Conservation (phyloP, 2,113 vertebrate genomes). For the Macrotus californicus region DNA sequence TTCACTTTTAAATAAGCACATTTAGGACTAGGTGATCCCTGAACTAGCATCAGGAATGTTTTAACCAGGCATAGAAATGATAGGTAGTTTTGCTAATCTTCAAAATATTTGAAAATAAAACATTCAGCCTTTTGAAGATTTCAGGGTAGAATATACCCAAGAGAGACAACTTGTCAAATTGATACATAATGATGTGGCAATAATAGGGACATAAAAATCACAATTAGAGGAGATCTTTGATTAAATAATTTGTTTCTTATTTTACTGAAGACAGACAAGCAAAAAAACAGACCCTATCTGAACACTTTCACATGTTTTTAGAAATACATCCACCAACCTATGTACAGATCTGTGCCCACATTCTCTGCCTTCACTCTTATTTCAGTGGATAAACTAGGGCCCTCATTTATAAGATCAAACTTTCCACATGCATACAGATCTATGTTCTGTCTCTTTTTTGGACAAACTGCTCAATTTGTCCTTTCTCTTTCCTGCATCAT, state of each 20-base stretch:
- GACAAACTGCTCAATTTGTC: background rate
- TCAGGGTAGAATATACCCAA: constrained; percentile 55
- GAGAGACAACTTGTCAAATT: constrained; percentile 57
- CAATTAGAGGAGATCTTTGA: background rate
- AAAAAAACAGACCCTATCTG: background rate
- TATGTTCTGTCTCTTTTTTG: background rate
- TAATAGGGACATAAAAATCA: background rate
- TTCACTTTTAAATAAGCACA: constrained; percentile 38
- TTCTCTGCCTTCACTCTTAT: background rate
- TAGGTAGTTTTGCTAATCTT: background rate
- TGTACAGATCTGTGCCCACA: rapidly evolving
- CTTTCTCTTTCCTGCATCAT: background rate
- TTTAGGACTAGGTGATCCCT: background rate
- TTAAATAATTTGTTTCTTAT: background rate
- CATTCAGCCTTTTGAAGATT: background rate
- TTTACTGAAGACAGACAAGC: background rate
- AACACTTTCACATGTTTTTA: background rate
- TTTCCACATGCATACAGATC: background rate
- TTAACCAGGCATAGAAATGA: background rate
- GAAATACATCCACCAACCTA: background rate
- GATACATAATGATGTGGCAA: background rate
- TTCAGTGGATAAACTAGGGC: background rate
- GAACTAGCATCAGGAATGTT: background rate
- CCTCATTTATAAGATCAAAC: background rate
- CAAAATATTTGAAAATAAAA: constrained; percentile 6